phyloP scores from a whole-genome alignment of 1,140 invertebrate species.

The Drosophila carrolli region DNA sequence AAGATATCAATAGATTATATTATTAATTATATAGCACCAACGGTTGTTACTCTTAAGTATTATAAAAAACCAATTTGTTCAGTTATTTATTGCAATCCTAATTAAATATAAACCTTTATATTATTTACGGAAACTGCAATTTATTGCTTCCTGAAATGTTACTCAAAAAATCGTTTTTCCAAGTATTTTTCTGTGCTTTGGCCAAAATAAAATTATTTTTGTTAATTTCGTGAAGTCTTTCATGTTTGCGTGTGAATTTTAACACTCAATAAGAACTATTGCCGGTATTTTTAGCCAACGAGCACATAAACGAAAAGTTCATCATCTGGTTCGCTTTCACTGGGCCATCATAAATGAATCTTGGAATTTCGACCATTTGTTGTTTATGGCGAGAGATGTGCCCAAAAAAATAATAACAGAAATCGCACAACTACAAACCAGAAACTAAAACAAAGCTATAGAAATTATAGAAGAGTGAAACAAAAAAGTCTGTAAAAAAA shows the following conservation, averaged over 20 bases:
- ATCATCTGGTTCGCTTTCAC: constrained; percentile 34
- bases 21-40: too few relatives aligned
- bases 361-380: constrained; percentile 35
- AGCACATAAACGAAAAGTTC: constrained; percentile 19
- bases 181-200: neutral
- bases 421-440: neutral
- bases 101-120: too few relatives aligned
- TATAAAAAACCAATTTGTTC: too few relatives aligned
- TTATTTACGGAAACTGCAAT: neutral
- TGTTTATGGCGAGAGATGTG: constrained; percentile 23
- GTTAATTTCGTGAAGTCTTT: neutral
- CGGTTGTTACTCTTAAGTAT: too few relatives aligned
- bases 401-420: neutral
- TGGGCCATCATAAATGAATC: constrained; percentile 30
- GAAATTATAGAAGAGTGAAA: constrained; percentile 37
- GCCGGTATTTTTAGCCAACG: constrained; percentile 24
- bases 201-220: neutral
- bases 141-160: constrained; percentile 8
- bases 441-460: constrained; percentile 12
- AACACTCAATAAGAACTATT: constrained; percentile 23
- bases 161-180: neutral
- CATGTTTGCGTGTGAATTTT: constrained; percentile 15
- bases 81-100: too few relatives aligned
- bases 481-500: constrained; percentile 23
- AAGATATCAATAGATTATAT: too few relatives aligned